A percentile compares a stretch with the other conserved stretches of the same genome.
Evolutionary conservation across 2,113 vertebrate genomes (phyloP).

Genomic region (Sorex fumeus): DNA sequence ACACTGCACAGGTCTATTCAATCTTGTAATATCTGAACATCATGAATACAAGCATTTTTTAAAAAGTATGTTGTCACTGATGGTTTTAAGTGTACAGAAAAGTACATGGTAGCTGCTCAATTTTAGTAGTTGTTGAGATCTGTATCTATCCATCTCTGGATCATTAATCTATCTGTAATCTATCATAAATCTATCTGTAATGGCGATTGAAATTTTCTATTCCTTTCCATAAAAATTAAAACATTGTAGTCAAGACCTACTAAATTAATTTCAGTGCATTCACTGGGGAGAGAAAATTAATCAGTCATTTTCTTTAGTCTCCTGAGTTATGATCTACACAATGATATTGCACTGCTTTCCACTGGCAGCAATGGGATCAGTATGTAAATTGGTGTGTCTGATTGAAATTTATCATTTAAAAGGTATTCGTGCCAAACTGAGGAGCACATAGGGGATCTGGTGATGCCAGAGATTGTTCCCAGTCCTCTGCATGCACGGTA

Average conservation of each 20-base stretch:
- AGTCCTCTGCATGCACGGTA: too few species aligned
- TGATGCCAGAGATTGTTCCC: too few species aligned
- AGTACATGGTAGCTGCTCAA: background rate
- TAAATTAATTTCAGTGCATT: slow-evolving; percentile 57
- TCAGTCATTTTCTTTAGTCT: background rate
- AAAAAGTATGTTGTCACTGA: background rate
- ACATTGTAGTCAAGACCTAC: slow-evolving; percentile 3
- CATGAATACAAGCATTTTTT: background rate
- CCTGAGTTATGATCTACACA: slow-evolving; percentile 32
- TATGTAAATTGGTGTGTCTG: slow-evolving; percentile 46
- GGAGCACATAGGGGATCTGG: too few species aligned
- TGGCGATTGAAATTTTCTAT: background rate
- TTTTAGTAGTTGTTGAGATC: slow-evolving; percentile 38
- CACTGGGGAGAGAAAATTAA: slow-evolving; percentile 3
- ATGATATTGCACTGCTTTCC: slow-evolving; percentile 41
- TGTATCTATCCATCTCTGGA: background rate
- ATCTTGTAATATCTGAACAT: background rate
- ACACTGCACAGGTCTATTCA: slow-evolving; percentile 8
- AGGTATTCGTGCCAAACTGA: too few species aligned
- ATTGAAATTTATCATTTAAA: background rate
- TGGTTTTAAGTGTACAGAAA: slow-evolving; percentile 10
- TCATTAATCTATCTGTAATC: background rate
- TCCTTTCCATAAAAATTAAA: slow-evolving; percentile 28
- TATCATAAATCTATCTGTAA: slow-evolving; percentile 12
- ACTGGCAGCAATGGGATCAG: background rate